phyloP scores from a whole-genome alignment of 1,140 invertebrate genomes.

The Drosophila cardini region DNA sequence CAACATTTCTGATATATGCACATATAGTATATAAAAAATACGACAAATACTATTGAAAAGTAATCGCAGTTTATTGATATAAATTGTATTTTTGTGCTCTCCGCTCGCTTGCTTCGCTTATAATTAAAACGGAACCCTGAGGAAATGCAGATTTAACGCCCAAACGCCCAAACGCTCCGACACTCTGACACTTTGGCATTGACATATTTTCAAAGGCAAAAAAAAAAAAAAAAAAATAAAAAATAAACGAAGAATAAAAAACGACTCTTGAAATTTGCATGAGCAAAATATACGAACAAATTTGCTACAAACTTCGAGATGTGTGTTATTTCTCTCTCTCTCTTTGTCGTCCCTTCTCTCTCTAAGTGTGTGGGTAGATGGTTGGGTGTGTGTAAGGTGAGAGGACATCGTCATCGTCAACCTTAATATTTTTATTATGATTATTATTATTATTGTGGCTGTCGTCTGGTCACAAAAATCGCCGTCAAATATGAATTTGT shows the following conservation, averaged over 20 bases:
- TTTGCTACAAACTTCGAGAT: constrained; percentile 9
- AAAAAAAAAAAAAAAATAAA: constrained; percentile 17
- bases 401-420: constrained; percentile 34
- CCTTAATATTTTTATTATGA: constrained; percentile 18
- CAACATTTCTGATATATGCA: not conserved
- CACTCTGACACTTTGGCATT: constrained; percentile 50
- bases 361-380: not conserved
- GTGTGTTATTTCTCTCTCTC: not conserved
- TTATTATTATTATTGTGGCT: constrained; percentile 13
- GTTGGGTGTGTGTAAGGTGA: not conserved
- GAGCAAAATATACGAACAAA: constrained; percentile 16
- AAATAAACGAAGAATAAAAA: not conserved
- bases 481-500: constrained; percentile 26
- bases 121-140: constrained; percentile 60
- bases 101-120: constrained; percentile 4
- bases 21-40: not conserved
- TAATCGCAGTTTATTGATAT: constrained; percentile 28
- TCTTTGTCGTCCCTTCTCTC: not conserved
- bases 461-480: constrained; percentile 27
- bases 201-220: constrained; percentile 53
- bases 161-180: constrained; percentile 39
- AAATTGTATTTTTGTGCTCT: not conserved
- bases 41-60: not conserved
- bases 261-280: constrained; percentile 50
- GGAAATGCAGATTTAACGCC: constrained; percentile 58